Evolutionary conservation across 2,888 invertebrate genomes (phyloP), one percentile per base, ranked within the genome.

Genomic region (Macrophya alboannulata): DNA sequence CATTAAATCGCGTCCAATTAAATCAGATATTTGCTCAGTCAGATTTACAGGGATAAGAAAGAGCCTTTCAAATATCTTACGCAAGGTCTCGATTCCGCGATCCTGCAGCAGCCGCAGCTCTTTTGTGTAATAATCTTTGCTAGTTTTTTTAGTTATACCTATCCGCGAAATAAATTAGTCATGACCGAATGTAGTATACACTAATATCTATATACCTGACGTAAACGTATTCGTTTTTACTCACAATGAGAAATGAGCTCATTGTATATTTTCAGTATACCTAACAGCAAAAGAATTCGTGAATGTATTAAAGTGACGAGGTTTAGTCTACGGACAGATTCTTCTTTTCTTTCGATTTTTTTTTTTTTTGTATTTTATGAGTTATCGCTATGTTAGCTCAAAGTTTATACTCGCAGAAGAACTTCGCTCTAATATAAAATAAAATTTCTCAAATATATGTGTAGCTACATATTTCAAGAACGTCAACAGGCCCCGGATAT

Each of bases 191-290:
- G 37, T 9, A 31, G 3, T 31, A 31, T 31, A 31, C 3, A 31
- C 31, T 3, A 31, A 31, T 31, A 31, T 31, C 4, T 31, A 31
- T 68, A 55, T 51, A 51, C 51, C 62, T 12, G 40, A 37, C 40
- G 40, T 40, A 31, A 40, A 9, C 17, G 55, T 37, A 15, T 71
- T 71, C 37, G 17, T 71, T 71, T 40, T 71, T 31, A 15, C 48
- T 25, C 10, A 48, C 43, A 48, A 74, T 31, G 15, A 25, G 76
- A 40, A 76, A 51, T 76, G 76, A 76, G 45, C 48, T 76, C 76
- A 76, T 48, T 76, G 76, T 76, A 45, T 76, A 76, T 48, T 76
- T 76, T 48, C 25, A 76, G 25, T 76, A 48, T 9, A 4, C 10
- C 6, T 8, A 9, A 48, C 31, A 31, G 31, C 3, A 40, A 40